Conservation (phyloP, 1,140 invertebrate species). For the Atopsyche davidsoni region DNA sequence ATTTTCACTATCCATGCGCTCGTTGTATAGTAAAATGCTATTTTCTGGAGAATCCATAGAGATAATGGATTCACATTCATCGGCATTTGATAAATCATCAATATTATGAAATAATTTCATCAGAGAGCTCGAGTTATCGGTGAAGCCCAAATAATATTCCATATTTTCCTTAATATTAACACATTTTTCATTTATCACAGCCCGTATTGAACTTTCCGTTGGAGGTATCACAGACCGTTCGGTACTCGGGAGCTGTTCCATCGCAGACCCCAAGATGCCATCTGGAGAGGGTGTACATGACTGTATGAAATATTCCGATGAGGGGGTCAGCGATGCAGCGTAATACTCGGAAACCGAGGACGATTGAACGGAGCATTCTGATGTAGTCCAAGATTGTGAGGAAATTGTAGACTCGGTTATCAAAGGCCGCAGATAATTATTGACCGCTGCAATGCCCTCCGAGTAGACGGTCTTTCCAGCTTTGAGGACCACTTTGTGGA, state of each 20-base stretch:
- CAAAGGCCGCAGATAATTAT: not conserved
- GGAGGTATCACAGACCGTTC: slow-evolving; percentile 15
- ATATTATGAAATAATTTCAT: not conserved
- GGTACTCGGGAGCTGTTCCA: no score
- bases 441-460: not conserved
- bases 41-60: slow-evolving; percentile 1
- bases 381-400: not conserved
- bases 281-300: no score
- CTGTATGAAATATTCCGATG: no score
- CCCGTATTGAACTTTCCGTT: slow-evolving; percentile 13
- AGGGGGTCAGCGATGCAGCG: not conserved
- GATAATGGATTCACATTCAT: slow-evolving; percentile 1
- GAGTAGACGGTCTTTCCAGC: slow-evolving; percentile 39
- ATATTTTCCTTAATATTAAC: slow-evolving; percentile 8
- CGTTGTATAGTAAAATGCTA: slow-evolving; percentile 6
- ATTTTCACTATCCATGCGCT: slow-evolving; percentile 3
- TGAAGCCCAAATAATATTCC: not conserved
- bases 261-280: no score
- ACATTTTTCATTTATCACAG: slow-evolving; percentile 18
- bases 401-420: not conserved
- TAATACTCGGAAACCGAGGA: not conserved
- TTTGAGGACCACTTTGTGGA: slow-evolving; percentile 51
- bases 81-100: not conserved
- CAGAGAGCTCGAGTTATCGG: not conserved
- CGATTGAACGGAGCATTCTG: not conserved